phyloP scores from a whole-genome alignment of 2,797 vertebrate genomes.

The Gallinago nigripennis region DNA sequence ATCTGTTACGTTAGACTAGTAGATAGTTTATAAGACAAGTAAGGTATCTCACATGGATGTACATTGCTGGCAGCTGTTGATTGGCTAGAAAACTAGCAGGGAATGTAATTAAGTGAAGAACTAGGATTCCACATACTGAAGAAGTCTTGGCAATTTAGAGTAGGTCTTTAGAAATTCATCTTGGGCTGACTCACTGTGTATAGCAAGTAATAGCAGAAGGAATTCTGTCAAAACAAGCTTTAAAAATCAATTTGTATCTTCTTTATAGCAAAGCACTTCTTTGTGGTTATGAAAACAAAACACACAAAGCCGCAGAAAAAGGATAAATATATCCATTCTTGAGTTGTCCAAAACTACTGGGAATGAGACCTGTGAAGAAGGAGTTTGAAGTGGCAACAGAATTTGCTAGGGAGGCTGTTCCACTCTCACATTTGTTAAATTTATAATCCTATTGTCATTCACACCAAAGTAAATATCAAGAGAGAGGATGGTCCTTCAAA shows the following conservation, averaged over 20 bases:
- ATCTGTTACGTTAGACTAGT: not conserved
- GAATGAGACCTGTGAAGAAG: not conserved
- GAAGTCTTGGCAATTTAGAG: not conserved
- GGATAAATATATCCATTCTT: not conserved
- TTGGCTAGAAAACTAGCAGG: not conserved
- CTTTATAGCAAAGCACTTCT: not conserved
- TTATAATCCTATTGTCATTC: not conserved
- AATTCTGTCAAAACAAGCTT: not conserved
- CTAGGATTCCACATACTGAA: not conserved
- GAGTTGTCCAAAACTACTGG: not conserved
- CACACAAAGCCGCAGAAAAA: not conserved
- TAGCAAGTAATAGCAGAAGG: not conserved
- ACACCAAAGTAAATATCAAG: not conserved
- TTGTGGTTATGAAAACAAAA: not conserved
- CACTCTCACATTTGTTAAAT: not conserved
- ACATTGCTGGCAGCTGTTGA: not conserved
- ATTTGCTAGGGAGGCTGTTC: not conserved
- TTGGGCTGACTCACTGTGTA: not conserved
- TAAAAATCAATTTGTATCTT: slow-evolving; percentile 14
- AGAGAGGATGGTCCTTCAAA: not conserved
- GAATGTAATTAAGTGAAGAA: not conserved
- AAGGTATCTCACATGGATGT: not conserved
- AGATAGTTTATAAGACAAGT: not conserved
- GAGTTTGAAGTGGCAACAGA: not conserved
- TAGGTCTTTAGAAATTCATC: not conserved